These are phyloP conservation scores for Loris lydekkerianus DNA, from an alignment of 2,797 vertebrate genomes.

Conservation along the genomic window DNA sequence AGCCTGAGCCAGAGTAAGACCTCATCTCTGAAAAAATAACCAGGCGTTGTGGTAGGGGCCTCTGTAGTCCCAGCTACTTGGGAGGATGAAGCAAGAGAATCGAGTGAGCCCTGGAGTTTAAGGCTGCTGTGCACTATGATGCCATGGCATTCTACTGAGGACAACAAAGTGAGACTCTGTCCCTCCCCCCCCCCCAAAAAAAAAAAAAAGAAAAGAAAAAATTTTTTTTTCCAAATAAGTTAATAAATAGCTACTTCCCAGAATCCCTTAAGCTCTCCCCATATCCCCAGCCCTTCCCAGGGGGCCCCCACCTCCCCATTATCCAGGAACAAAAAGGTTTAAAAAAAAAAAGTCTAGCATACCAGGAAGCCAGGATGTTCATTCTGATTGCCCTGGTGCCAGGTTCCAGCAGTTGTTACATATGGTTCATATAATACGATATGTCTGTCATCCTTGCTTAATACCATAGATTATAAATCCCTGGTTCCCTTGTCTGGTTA, in stretches of 20 bases:
- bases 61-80: too few relatives aligned
- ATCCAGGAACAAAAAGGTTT: background rate
- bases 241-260: background rate
- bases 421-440: background rate
- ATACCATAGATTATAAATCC: background rate
- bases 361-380: background rate
- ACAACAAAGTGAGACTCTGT: too few relatives aligned
- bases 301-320: rapidly evolving
- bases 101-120: too few relatives aligned
- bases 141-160: too few relatives aligned
- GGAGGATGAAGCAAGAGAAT: too few relatives aligned
- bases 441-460: background rate
- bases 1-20: too few relatives aligned
- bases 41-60: too few relatives aligned
- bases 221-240: background rate
- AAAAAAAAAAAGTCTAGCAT: background rate
- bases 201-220: too few relatives aligned
- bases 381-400: background rate
- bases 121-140: too few relatives aligned
- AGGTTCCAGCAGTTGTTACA: background rate
- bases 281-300: background rate
- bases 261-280: background rate
- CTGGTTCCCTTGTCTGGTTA: background rate
- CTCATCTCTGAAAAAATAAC: too few relatives aligned
- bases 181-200: too few relatives aligned